phyloP scores from a whole-genome alignment of 2,113 vertebrate species.

The Potamarius usumacintae region DNA sequence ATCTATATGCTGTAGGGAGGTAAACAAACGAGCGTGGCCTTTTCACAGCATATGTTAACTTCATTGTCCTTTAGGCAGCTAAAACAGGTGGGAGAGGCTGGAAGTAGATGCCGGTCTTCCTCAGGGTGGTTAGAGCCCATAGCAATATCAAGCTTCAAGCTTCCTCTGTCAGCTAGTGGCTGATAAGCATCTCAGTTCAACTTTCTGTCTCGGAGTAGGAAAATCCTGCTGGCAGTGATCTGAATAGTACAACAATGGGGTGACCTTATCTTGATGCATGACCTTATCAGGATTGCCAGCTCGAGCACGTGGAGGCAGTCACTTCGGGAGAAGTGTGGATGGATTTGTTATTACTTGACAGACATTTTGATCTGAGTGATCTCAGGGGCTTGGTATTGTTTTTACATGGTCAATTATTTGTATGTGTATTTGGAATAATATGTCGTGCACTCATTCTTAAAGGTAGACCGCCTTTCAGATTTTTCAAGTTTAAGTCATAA shows the following conservation, averaged over 20 bases:
- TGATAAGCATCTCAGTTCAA: constrained; percentile 42
- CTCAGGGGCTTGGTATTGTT: background rate
- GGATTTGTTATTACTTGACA: constrained; percentile 15
- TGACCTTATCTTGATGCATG: constrained; percentile 33
- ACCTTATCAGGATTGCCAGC: constrained; percentile 26
- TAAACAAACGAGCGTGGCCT: constrained; percentile 27
- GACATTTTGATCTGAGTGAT: background rate
- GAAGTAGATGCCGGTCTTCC: constrained; percentile 39
- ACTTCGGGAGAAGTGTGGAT: background rate
- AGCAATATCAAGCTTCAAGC: constrained; percentile 36
- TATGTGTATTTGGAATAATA: background rate
- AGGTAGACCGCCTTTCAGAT: too few relatives aligned
- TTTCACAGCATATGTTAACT: constrained; percentile 18
- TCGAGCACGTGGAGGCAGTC: constrained; percentile 1
- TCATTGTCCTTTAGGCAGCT: constrained; percentile 25
- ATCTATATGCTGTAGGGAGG: background rate
- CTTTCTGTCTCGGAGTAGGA: constrained; percentile 10
- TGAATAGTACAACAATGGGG: background rate
- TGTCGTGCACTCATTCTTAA: background rate
- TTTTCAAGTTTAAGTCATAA: too few relatives aligned
- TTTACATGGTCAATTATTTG: background rate
- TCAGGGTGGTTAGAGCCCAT: constrained; percentile 17
- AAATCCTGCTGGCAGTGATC: constrained; percentile 7
- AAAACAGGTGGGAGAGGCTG: constrained; percentile 36
- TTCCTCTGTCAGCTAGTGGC: constrained; percentile 16